Evolutionary conservation across 2,113 vertebrate genomes (phyloP), one percentile per base, ranked within the genome.

Genomic region (Emberiza fucata): DNA sequence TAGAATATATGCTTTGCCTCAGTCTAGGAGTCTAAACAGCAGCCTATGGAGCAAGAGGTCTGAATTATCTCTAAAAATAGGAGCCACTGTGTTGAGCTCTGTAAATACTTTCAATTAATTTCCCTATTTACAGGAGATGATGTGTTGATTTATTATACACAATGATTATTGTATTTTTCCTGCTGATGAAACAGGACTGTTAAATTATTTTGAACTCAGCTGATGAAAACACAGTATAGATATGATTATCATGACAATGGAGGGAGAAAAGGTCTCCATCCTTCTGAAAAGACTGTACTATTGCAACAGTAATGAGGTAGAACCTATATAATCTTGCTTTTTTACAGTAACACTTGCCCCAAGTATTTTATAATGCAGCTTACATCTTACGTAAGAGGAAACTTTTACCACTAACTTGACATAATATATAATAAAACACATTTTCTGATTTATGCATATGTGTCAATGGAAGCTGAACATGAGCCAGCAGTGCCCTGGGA

Each of bases 141-240:
- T 87, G 23, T 53, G n/a, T 80, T 83, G 48, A 76, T 86, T 86
- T 91, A 59, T 72, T 77, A 77, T 81, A 84, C 42, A 63, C 60
- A 40, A 27, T 87, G 48, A 85, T 92, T 80, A 82, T 71, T 89
- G 20, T 79, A 90, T 78, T 93, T 69, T 82, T 92, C 45, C 50
- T 66, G 42, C 18, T 80, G 73, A 75, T 82, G 66, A 89, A 92
- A 92, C 4, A 70, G 20, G n/a, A 64, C 37, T 51, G 23, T 64
- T n/a, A 91, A 75, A 57, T 50, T 61, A 13, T 71, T 91, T 37
- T 65, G 63, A 91, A 82, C 39, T 6, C 56, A 85, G 45, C 5
- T 72, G 81, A 71, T 80, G 63, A 68, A 94, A 87, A 16, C 39
- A 80, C 6, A 42, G 8, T 60, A 77, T 39, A 70, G 45, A 54